Percentiles rank a stretch among this genome's conserved stretches.
phyloP scores from a whole-genome alignment of 2,888 invertebrate species.

The Tetragonisca angustula region DNA sequence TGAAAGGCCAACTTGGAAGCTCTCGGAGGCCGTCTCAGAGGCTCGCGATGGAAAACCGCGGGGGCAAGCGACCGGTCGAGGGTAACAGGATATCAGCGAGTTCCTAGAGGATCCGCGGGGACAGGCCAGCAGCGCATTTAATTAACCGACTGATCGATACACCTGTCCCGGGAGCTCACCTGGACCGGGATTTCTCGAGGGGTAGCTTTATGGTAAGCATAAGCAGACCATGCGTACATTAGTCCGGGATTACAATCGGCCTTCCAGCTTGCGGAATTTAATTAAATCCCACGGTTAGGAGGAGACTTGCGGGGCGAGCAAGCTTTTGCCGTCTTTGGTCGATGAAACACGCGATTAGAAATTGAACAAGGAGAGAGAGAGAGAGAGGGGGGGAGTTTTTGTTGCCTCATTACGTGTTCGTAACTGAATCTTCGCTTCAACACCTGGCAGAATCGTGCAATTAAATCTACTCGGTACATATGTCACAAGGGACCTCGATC shows the following conservation, averaged over 20 bases:
- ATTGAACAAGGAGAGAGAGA: background rate
- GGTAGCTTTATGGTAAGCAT: conserved; percentile 63
- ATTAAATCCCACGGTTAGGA: conserved; percentile 29
- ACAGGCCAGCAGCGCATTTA: conserved; percentile 56
- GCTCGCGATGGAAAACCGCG: conserved; percentile 34
- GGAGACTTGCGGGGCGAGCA: background rate
- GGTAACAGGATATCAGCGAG: conserved; percentile 62
- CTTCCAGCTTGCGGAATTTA: conserved; percentile 32
- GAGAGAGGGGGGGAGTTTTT: background rate
- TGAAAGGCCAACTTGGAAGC: too few relatives aligned
- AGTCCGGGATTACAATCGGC: conserved; percentile 51
- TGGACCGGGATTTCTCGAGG: conserved; percentile 68
- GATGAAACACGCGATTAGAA: conserved; percentile 15
- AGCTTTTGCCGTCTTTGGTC: background rate
- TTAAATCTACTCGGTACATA: background rate
- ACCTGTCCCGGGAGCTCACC: conserved; percentile 71
- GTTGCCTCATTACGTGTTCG: background rate
- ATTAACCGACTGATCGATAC: conserved; percentile 73
- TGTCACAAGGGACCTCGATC: background rate
- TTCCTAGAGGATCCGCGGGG: conserved; percentile 41
- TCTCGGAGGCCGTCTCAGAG: background rate
- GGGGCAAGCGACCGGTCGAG: conserved; percentile 43
- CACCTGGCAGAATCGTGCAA: background rate
- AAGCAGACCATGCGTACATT: conserved; percentile 51
- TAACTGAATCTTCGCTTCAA: background rate